Evolutionary conservation across 2,113 vertebrate species (phyloP), one percentile per base, ranked within the genome.

Genomic region (Colistium nudipinnis): DNA sequence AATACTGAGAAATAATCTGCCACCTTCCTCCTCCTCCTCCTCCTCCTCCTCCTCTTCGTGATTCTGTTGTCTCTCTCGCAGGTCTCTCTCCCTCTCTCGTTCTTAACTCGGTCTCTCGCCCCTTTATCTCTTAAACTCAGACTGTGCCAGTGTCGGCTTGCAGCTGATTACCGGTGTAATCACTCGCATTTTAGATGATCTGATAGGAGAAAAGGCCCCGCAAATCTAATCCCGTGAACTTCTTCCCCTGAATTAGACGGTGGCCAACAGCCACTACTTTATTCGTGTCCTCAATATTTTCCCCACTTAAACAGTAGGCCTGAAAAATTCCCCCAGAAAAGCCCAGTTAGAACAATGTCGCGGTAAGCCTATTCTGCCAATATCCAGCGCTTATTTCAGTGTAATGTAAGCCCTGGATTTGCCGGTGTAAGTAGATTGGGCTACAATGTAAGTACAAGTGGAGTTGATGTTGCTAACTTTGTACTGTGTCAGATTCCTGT

Each of bases 111-210:
- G 53, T 61, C 79, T 84, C 75, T 81, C 48, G 10, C 49, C 79
- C n/a, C 85, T 90, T 92, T 92, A 93, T 93, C 92, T 91, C 78
- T 49, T 78, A 67, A 83, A 79, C 76, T 31, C 90, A 90, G 90
- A 28, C 84, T 57, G 78, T 88, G 89, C 86, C 88, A 89, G 82
- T 78, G 73, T 88, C 63, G 76, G 78, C 83, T 90, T 85, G 87
- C 76, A 78, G 84, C 77, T 86, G 78, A 89, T 92, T 91, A 90
- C 91, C 61, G 72, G 79, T 91, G 86, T 91, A 92, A 92, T 91
- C 91, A 67, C 91, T 89, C 82, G 76, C 84, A 82, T 91, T 91
- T 91, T 82, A 91, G 90, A 93, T 93, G 75, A 87, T 85, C 84
- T 84, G 92, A 93, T 93, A 92, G 74, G 76, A 91, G 83, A 85